Base-by-base conservation (phyloP, 1,140 invertebrate genomes). In the Bombus picipes region DNA sequence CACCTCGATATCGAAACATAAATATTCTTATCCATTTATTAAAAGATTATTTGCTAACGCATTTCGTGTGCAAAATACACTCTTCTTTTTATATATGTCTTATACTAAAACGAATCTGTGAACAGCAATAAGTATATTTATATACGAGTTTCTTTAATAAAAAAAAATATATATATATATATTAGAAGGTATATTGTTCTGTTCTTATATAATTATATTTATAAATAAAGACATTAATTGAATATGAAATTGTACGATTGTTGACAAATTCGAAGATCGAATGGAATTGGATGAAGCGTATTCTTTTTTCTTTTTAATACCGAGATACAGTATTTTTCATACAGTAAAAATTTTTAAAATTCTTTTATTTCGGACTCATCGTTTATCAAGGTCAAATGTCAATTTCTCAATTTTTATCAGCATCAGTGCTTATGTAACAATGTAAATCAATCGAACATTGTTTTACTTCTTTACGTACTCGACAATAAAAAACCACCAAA, bases 331-430 rank as follows among this genome's bases (percentile, higher is more conserved):
- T 43, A 22, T 53, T 25, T 32, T 32, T 47, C 47, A 47, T 22
- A 13, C n/a, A 2, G 65, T 66, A 32, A 32, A 66, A 66, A 66
- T 66, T 2, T 66, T 22, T 43, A 3, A n/a, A 34, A 32, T 53
- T 74, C 41, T 22, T 1, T 43, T 34, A 57, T 18, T 28, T 13
- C 6, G 1, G 39, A 22, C 53, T 22, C 34, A 0, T 6, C 32
- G 15, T 80, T 80, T 80, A 78, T 37, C 43, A 12, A n/a, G 25
- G 47, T 57, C 28, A 57, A 68, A 41, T 9, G 34, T 81, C 25
- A 25, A n/a, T 57, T 37, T 41, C 57, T 32, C 28, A n/a, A 62
- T n/a, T 62, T 62, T n/a, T 28, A 62, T 62, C 32, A 32, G 13
- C 8, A 13, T 34, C 32, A 22, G 9, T 22, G 22, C 25, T 81